These are phyloP conservation scores for Sussaba pulchella DNA, from an alignment of 2,888 invertebrate genomes.

Conservation along the genomic window DNA sequence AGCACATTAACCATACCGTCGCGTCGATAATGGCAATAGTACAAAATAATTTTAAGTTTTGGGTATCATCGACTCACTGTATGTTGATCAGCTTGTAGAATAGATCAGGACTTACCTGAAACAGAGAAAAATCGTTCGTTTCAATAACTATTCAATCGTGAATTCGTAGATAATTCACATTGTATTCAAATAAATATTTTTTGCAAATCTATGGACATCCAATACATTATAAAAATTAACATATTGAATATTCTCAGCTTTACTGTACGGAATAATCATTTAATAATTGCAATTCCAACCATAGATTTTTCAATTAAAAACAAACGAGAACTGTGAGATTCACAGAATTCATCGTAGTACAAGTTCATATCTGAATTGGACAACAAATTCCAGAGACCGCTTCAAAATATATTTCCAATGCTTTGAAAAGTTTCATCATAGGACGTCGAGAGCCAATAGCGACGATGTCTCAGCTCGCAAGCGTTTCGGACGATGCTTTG, in stretches of 20 bases:
- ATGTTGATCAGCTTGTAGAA: constrained; percentile 19
- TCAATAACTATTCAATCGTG: constrained; percentile 7
- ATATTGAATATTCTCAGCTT: too few species aligned
- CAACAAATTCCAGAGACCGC: too few species aligned
- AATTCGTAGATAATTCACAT: neutral
- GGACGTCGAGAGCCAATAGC: neutral
- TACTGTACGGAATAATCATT: too few species aligned
- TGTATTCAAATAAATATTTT: neutral
- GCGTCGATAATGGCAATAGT: neutral
- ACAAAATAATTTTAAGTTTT: neutral
- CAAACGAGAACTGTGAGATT: too few species aligned
- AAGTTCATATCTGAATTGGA: too few species aligned
- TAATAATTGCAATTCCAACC: too few species aligned
- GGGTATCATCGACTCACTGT: constrained; percentile 44
- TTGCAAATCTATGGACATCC: too few species aligned
- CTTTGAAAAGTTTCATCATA: neutral
- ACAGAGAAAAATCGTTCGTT: constrained; percentile 37
- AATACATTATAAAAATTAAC: too few species aligned
- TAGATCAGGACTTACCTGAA: constrained; percentile 56
- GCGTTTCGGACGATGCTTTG: neutral
- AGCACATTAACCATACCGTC: neutral
- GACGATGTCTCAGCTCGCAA: neutral
- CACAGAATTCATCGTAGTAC: too few species aligned
- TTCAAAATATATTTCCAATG: neutral
- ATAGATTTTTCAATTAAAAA: too few species aligned